A percentile compares a stretch with the other conserved stretches of the same genome.
Conservation (phyloP, 2,888 invertebrate species). For the Gymnosoma rotundatum region DNA sequence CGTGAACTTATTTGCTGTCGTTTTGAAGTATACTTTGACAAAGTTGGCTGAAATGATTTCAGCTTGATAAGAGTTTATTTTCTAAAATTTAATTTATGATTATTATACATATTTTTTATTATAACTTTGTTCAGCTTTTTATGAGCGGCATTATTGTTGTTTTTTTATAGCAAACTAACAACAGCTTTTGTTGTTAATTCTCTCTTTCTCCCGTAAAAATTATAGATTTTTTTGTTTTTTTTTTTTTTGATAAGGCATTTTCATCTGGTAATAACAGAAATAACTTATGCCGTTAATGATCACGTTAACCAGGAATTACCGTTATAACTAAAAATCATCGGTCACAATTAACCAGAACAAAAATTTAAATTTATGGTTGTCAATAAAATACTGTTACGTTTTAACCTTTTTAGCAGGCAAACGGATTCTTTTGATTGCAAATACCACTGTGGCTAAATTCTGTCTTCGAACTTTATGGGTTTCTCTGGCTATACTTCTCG, state of each 20-base stretch:
- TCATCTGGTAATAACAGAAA: conserved; percentile 15
- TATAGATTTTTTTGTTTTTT: conserved; percentile 23
- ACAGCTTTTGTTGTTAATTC: background rate
- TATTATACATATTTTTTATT: conserved; percentile 45
- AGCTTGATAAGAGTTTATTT: conserved; percentile 67
- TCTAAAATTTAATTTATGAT: conserved; percentile 51
- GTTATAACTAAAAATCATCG: background rate
- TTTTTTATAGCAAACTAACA: conserved; percentile 35
- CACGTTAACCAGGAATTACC: background rate
- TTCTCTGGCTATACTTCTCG: too few relatives aligned
- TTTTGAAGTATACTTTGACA: conserved; percentile 44
- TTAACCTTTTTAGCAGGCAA: too few relatives aligned
- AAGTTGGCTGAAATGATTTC: conserved; percentile 47
- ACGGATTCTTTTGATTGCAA: too few relatives aligned
- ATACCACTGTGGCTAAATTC: too few relatives aligned
- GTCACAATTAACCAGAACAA: background rate
- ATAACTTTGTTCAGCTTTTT: conserved; percentile 59
- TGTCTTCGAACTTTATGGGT: too few relatives aligned
- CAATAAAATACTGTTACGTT: too few relatives aligned
- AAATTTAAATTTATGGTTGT: too few relatives aligned
- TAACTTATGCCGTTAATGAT: conserved; percentile 1
- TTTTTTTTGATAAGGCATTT: conserved; percentile 39
- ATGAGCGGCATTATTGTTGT: conserved; percentile 39
- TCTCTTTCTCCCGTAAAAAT: conserved; percentile 4
- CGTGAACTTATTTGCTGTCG: conserved; percentile 10